Evolutionary conservation across 2,113 vertebrate genomes (phyloP).

Genomic region (Ardeotis arabs): DNA sequence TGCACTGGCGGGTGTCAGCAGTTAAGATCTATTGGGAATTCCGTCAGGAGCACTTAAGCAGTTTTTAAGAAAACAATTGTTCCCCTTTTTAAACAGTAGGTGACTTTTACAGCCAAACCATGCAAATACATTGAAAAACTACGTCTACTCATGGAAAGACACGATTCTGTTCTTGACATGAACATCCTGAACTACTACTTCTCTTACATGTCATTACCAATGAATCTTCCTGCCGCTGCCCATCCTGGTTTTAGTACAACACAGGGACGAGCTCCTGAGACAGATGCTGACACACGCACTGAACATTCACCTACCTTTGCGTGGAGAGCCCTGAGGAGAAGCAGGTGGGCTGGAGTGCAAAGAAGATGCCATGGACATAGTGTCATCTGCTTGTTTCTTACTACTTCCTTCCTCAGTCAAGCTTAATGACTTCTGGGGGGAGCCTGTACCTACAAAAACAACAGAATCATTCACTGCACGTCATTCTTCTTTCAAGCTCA

Average conservation of each 20-base stretch:
- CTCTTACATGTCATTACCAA: background rate
- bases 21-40: background rate
- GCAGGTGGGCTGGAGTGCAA: slow-evolving; percentile 89
- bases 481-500: background rate
- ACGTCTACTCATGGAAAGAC: background rate
- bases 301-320: slow-evolving; percentile 81
- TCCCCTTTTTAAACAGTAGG: background rate
- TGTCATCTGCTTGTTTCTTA: slow-evolving; percentile 87
- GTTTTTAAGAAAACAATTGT: background rate
- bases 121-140: background rate
- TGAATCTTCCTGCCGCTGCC: background rate
- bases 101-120: background rate
- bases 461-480: background rate
- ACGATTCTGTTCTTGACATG: background rate
- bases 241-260: background rate
- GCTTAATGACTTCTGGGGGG: slow-evolving; percentile 85
- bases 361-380: slow-evolving; percentile 84
- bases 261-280: background rate
- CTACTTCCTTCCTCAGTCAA: slow-evolving; percentile 81
- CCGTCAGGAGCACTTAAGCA: background rate
- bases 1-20: fast-evolving
- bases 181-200: background rate
- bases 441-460: slow-evolving; percentile 76
- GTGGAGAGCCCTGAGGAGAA: slow-evolving; percentile 91
- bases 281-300: fast-evolving